phyloP scores from a whole-genome alignment of 2,888 invertebrate species.

The Drosophila mettleri region DNA sequence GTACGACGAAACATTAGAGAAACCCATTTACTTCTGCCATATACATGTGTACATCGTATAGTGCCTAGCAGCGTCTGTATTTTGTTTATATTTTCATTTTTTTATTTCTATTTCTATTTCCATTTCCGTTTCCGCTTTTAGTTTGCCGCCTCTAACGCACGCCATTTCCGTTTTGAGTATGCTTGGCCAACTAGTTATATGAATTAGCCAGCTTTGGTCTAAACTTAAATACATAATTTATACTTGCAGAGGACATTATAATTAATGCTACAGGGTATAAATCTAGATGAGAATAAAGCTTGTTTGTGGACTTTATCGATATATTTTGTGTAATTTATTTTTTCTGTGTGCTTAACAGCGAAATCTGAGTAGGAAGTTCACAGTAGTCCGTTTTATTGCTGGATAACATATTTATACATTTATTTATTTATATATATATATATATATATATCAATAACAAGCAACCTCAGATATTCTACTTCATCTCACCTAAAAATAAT shows the following conservation, averaged over 20 bases:
- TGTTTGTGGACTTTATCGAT: neutral
- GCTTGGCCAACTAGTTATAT: constrained; percentile 36
- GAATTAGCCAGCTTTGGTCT: constrained; percentile 16
- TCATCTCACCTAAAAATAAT: too few species aligned
- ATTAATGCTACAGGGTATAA: constrained; percentile 3
- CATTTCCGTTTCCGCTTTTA: constrained; percentile 50
- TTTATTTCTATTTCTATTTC: constrained; percentile 26
- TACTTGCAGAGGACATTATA: constrained; percentile 5
- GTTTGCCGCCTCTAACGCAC: constrained; percentile 52
- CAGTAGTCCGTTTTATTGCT: too few species aligned
- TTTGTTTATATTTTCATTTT: constrained; percentile 13
- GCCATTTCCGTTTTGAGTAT: constrained; percentile 35
- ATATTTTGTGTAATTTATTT: neutral
- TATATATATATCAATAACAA: too few species aligned
- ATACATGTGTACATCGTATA: constrained; percentile 3
- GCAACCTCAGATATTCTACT: too few species aligned
- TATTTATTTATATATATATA: too few species aligned
- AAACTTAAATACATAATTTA: constrained; percentile 1
- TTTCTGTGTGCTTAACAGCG: neutral
- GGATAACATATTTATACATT: too few species aligned
- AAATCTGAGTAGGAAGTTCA: neutral
- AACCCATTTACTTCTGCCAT: constrained; percentile 20
- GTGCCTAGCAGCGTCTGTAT: constrained; percentile 25
- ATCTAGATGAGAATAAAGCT: neutral
- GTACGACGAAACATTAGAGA: constrained; percentile 36